A percentile compares a stretch with the other conserved stretches of the same genome.
phyloP scores from a whole-genome alignment of 2,888 invertebrate genomes.

The Serripes groenlandicus region DNA sequence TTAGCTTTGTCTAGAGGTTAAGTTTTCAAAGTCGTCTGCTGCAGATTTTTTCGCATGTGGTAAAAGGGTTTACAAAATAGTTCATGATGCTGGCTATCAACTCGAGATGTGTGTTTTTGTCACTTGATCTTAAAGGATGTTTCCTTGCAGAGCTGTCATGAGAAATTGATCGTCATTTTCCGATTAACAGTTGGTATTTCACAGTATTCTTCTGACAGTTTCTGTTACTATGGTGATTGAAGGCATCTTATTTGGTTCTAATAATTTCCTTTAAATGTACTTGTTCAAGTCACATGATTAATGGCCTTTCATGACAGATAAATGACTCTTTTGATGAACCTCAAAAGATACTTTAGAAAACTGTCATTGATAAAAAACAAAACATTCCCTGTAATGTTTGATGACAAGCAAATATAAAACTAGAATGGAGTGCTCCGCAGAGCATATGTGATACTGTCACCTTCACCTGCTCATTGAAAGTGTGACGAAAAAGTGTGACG shows the following conservation, averaged over 20 bases:
- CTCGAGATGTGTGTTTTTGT: slow-evolving; percentile 1
- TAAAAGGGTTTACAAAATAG: not conserved
- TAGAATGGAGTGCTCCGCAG: too few species aligned
- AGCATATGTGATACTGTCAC: too few species aligned
- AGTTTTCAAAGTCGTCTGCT: not conserved
- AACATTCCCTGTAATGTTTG: too few species aligned
- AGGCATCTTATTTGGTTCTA: not conserved
- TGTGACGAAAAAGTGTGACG: too few species aligned
- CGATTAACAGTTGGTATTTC: not conserved
- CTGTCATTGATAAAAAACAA: too few species aligned
- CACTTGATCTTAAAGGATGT: slow-evolving; percentile 1
- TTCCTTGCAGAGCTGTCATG: not conserved
- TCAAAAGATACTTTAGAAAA: too few species aligned
- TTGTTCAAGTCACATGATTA: too few species aligned
- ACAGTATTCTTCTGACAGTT: not conserved
- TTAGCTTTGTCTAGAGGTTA: not conserved
- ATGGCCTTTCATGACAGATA: too few species aligned
- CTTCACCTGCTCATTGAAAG: too few species aligned
- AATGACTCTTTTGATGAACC: too few species aligned
- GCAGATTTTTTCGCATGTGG: not conserved
- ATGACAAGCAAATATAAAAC: too few species aligned
- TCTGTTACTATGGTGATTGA: slow-evolving; percentile 9
- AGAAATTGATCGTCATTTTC: slow-evolving; percentile 19
- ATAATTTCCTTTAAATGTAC: not conserved
- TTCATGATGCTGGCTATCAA: not conserved